A percentile compares a stretch with the other conserved stretches of the same genome.
phyloP scores from a whole-genome alignment of 2,888 invertebrate species.

The Catonia carolina region DNA sequence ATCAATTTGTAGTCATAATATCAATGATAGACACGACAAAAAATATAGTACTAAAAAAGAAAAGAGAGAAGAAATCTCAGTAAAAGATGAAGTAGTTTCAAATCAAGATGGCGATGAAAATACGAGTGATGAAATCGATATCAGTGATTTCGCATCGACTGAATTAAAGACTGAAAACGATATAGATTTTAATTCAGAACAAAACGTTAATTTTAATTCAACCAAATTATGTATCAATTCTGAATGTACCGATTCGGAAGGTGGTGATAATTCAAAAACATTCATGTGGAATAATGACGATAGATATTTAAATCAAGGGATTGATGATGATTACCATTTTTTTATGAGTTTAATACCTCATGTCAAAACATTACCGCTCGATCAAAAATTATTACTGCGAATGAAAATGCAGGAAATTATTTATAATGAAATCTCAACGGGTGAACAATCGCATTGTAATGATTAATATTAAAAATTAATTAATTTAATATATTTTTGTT shows the following conservation, averaged over 20 bases:
- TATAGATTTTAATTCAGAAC: neutral
- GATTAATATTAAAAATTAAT: too few relatives aligned
- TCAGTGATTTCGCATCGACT: neutral
- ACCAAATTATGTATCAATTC: too few relatives aligned
- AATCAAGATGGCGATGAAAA: neutral
- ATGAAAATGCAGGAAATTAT: slow-evolving; percentile 9
- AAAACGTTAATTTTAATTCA: neutral
- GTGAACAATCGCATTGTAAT: too few relatives aligned
- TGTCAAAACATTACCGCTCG: neutral
- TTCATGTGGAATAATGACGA: too few relatives aligned
- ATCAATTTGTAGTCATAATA: neutral
- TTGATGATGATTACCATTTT: slow-evolving; percentile 5
- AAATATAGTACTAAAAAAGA: neutral
- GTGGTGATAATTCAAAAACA: too few relatives aligned
- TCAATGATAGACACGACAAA: neutral
- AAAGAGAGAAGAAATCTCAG: neutral
- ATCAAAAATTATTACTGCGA: slow-evolving; percentile 1
- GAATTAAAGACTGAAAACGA: neutral
- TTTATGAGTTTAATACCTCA: slow-evolving; percentile 3
- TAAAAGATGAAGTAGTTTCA: neutral
- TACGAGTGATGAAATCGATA: neutral
- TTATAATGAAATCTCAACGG: neutral
- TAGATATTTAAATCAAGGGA: neutral
- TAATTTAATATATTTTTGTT: too few relatives aligned
- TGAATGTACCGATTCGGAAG: too few relatives aligned